Evolutionary conservation across 30 jellyfish, hydroid and myxozoan species (phyloP), one percentile per base, ranked within the genome.

Genomic region (Turritopsis dohrnii): DNA sequence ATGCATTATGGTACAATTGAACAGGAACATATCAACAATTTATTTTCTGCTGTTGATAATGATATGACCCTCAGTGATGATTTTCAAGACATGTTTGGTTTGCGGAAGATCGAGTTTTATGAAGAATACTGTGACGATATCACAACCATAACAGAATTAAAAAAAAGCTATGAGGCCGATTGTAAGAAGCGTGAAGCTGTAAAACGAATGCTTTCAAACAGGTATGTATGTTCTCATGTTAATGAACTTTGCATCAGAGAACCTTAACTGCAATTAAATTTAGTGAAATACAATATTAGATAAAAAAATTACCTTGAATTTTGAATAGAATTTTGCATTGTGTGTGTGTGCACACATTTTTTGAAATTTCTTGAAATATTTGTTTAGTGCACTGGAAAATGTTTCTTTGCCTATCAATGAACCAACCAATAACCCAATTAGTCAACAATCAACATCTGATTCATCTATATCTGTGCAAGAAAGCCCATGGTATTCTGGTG

Each of bases 81-180:
- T 8, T 94, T 94, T 88, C 96, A 86, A 76, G 96, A 89, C 66
- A 91, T 92, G 41, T 94, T 89, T 79, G 75, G 69, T 20, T 96
- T 85, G 75, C 88, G 97, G 71, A 81, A 79, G 54, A 86, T 94
- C 52, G 96, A 89, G 76, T 81, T 94, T 29, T 77, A 83, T 26
- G 96, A 94, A 66, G 99, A 94, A 29, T 85, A 83, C 69, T 95
- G 96, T 18, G 72, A 86, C 1, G 88, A 84, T 83, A 82, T 89
- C 23, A 74, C 65, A 16, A 69, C n/a, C 52, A 79, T 94, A 21
- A 29, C 79, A 52, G 66, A 76, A 52, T 95, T 92, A 8, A 83
- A 89, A 73, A 95, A 94, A 8, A 24, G 84, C 9, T 93, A 93
- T 53, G 94, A 88, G 53, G 7, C 27, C 29, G 71, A 71, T 24